phyloP scores from a whole-genome alignment of 2,113 vertebrate species.

The Cottus gobio region DNA sequence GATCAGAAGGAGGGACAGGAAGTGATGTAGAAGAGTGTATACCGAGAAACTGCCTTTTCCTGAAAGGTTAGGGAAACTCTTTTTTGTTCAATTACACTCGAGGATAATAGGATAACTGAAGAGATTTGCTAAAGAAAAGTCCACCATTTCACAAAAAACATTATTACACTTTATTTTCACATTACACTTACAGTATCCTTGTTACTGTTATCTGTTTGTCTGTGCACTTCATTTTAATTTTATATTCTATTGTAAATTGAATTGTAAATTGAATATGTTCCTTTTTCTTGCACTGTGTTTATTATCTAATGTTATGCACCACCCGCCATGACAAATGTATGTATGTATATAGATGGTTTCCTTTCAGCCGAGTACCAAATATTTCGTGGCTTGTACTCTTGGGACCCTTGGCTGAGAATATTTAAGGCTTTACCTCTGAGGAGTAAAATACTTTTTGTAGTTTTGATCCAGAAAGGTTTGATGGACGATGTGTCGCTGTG shows the following conservation, averaged over 20 bases:
- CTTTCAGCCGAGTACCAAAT: neutral
- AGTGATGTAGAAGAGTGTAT: constrained; percentile 13
- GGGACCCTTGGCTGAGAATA: neutral
- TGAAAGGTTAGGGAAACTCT: neutral
- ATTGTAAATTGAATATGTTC: too few species aligned
- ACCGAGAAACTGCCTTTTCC: neutral
- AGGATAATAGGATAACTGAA: neutral
- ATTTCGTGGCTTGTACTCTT: too few species aligned
- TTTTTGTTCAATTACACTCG: neutral
- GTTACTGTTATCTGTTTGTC: too few species aligned
- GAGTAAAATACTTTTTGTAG: neutral
- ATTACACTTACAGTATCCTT: too few species aligned
- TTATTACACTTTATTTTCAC: too few species aligned
- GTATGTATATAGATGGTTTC: too few species aligned
- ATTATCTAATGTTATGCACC: too few species aligned
- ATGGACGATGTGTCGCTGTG: neutral
- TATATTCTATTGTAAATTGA: too few species aligned
- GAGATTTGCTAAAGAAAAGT: neutral
- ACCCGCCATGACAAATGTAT: too few species aligned
- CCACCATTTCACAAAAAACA: neutral
- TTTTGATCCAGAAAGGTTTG: neutral
- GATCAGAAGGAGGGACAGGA: constrained; percentile 40
- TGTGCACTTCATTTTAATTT: too few species aligned
- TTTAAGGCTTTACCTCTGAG: neutral
- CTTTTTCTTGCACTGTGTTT: too few species aligned